Conservation (phyloP, 2,888 invertebrate species). For the Galerucella calmariensis region DNA sequence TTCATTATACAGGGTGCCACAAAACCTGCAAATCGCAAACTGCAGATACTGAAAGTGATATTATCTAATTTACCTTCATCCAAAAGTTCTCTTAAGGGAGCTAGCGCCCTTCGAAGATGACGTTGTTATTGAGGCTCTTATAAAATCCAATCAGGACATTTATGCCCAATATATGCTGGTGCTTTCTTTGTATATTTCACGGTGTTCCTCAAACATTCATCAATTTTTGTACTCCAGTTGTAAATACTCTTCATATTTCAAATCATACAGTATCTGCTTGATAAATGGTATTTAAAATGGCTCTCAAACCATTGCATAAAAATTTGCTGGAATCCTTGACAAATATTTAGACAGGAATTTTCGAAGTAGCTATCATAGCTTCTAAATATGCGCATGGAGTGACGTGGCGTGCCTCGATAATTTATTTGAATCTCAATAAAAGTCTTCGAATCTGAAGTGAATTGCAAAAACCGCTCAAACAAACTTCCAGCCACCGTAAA, state of each 20-base stretch:
- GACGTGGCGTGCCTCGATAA: constrained; percentile 24
- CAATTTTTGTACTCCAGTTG: not conserved
- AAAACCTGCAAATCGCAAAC: too few relatives aligned
- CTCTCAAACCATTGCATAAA: constrained; percentile 22
- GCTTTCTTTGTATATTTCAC: too few relatives aligned
- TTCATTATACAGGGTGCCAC: too few relatives aligned
- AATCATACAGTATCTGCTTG: not conserved
- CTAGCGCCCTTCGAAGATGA: too few relatives aligned
- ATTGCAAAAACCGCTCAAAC: constrained; percentile 41
- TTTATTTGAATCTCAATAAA: constrained; percentile 43
- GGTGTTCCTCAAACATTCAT: too few relatives aligned
- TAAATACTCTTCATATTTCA: not conserved
- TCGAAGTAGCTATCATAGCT: constrained; percentile 20
- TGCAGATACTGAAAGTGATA: too few relatives aligned
- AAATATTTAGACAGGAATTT: constrained; percentile 25
- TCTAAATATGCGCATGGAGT: constrained; percentile 33
- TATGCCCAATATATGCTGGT: too few relatives aligned
- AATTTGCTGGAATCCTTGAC: constrained; percentile 19
- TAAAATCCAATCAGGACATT: too few relatives aligned
- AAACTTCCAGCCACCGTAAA: constrained; percentile 35
- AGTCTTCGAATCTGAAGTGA: constrained; percentile 35
- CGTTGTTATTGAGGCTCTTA: too few relatives aligned
- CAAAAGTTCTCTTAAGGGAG: too few relatives aligned
- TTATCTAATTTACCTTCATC: too few relatives aligned
- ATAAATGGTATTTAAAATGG: not conserved